These are phyloP conservation scores for Pseudoatta argentina DNA, from an alignment of 1,140 invertebrate species.

Conservation along the genomic window DNA sequence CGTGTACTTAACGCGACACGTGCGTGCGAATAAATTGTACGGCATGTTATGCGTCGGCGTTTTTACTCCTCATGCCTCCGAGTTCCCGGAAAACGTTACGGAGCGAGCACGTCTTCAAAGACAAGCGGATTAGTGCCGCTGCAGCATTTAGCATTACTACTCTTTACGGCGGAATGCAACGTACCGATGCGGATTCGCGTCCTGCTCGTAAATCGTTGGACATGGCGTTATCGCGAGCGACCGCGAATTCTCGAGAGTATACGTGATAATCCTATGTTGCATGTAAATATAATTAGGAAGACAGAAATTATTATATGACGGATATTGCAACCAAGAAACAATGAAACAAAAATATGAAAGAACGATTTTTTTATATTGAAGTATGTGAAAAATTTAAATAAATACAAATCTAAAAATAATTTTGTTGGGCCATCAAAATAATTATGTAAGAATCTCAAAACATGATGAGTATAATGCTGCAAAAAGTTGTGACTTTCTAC, in stretches of 20 bases:
- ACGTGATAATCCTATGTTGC: not conserved
- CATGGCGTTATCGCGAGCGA: conserved; percentile 2
- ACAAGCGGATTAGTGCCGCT: not conserved
- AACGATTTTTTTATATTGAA: not conserved
- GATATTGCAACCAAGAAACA: not conserved
- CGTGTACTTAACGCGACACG: conserved; percentile 39
- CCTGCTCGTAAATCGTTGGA: not conserved
- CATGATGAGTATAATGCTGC: too few species aligned
- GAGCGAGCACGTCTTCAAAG: conserved; percentile 1
- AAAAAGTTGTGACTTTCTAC: too few species aligned
- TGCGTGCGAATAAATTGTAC: conserved; percentile 26
- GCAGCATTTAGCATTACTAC: not conserved
- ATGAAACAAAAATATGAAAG: too few species aligned
- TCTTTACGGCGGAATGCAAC: not conserved
- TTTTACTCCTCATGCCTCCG: not conserved
- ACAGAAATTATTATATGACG: not conserved
- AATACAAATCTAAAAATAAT: too few species aligned
- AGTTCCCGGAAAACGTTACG: not conserved
- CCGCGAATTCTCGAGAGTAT: not conserved
- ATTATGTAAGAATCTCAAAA: too few species aligned
- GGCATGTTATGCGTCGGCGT: conserved; percentile 5
- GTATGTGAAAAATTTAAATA: too few species aligned
- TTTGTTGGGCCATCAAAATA: too few species aligned
- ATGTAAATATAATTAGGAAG: not conserved
- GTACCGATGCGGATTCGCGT: not conserved